Evolutionary conservation across 2,888 invertebrate genomes (phyloP), one percentile per base, ranked within the genome.

Genomic region (Euzetes globulus): DNA sequence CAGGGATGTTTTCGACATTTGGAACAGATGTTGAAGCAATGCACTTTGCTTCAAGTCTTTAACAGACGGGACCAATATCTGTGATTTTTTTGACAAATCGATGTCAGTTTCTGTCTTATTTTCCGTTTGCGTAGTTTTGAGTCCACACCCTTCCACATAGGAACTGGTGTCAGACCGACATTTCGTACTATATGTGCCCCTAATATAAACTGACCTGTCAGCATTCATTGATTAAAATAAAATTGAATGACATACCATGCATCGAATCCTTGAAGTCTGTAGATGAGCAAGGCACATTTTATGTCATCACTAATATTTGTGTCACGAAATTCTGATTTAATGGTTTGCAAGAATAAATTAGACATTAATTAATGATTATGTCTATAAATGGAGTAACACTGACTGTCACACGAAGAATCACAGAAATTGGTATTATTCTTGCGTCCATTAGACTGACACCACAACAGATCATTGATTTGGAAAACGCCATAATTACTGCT

Each of bases 401-500:
- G 29, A 68, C 68, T 68, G 22, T 68, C 68, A 37, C 68, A 68
- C 45, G 37, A 19, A 68, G 68, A 68, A 22, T 68, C 68, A 11
- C 68, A 68, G 5, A 68, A 68, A 45, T 68, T 68, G 1, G 68
- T 68, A 22, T 68, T 68, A 45, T 68, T 68, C 33, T 68, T 68
- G 19, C 68, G 37, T 22, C 68, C 68, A 22, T 15, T 45, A 11
- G 68, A 68, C 11, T 68, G 41, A 68, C 68, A 68, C 37, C 37
- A 68, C 45, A 68, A 22, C 0, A 68, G 45, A 45, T 68, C 68
- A 22, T n/a, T 68, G 37, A 68, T 68, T 19, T 68, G 68, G 45
- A 68, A n/a, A 15, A 68, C 45, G 19, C 68, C 68, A 25, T 68
- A 68, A 68, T 45, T 68, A 68, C 45, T 68, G 68, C 68, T 68